Evolutionary conservation across 2,888 invertebrate species (phyloP).

Genomic region (Phasia obesa): DNA sequence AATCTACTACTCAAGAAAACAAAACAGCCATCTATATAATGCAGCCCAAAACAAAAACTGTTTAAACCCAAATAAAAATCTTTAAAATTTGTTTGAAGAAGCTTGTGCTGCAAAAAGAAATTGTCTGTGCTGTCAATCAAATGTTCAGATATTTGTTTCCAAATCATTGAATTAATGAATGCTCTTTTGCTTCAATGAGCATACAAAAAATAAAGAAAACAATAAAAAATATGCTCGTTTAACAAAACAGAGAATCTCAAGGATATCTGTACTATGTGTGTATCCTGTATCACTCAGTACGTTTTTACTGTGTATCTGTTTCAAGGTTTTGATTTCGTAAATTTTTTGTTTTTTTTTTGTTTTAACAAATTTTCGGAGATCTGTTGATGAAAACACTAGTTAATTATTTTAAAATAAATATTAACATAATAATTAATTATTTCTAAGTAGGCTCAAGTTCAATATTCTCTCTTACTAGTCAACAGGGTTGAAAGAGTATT

Average conservation of each 20-base stretch:
- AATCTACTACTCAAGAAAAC: slow-evolving; percentile 52
- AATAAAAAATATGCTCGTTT: slow-evolving; percentile 22
- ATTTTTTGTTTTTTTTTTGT: neutral
- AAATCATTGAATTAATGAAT: slow-evolving; percentile 80
- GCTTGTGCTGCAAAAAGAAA: slow-evolving; percentile 66
- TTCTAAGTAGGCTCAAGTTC: too few species aligned
- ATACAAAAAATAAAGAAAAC: too few species aligned
- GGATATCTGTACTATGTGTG: slow-evolving; percentile 25
- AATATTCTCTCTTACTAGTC: too few species aligned
- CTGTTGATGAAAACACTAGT: neutral
- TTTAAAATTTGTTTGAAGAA: slow-evolving; percentile 68
- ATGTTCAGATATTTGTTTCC: slow-evolving; percentile 81
- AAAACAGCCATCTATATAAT: slow-evolving; percentile 11
- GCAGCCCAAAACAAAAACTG: neutral
- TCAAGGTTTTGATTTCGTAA: neutral
- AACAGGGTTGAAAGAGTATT: too few species aligned
- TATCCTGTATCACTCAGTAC: slow-evolving; percentile 12
- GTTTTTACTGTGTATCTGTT: neutral
- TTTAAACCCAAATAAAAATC: slow-evolving; percentile 41
- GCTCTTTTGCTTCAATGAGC: slow-evolving; percentile 71
- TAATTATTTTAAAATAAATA: too few species aligned
- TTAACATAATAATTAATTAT: too few species aligned
- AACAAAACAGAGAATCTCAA: slow-evolving; percentile 19
- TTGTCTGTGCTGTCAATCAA: slow-evolving; percentile 78
- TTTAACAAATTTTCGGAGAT: neutral